Conservation (phyloP, 1,140 invertebrate species). For the Magallana gigas region DNA sequence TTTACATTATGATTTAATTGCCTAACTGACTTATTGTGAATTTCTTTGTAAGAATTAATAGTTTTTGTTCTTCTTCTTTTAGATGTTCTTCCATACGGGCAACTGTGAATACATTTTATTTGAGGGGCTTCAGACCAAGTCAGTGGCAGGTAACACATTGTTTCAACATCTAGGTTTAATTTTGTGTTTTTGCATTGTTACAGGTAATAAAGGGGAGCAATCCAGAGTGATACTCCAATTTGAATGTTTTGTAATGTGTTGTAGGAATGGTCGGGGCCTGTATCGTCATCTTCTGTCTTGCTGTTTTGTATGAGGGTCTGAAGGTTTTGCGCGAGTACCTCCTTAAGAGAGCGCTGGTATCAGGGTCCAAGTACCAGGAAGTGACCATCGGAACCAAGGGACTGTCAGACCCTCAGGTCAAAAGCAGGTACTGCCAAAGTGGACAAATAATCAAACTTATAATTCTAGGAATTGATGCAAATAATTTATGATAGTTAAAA, state of each 20-base stretch:
- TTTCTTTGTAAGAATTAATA: too few relatives aligned
- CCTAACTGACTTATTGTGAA: too few relatives aligned
- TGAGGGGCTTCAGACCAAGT: constrained; percentile 52
- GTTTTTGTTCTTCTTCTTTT: constrained; percentile 53
- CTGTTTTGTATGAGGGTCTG: constrained; percentile 92
- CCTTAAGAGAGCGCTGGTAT: constrained; percentile 56
- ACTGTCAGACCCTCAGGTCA: not conserved
- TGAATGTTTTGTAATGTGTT: constrained; percentile 38
- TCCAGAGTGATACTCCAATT: too few relatives aligned
- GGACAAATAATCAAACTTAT: too few relatives aligned
- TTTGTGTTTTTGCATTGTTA: too few relatives aligned
- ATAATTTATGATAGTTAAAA: too few relatives aligned
- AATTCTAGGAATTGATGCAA: too few relatives aligned
- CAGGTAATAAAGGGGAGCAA: too few relatives aligned
- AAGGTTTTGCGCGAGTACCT: constrained; percentile 81
- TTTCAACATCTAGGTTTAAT: too few relatives aligned
- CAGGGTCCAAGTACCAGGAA: constrained; percentile 44
- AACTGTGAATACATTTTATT: constrained; percentile 77
- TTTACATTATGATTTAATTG: too few relatives aligned
- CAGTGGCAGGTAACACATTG: constrained; percentile 59
- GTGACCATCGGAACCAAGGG: constrained; percentile 11
- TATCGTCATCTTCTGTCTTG: constrained; percentile 91
- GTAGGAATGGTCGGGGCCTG: constrained; percentile 88
- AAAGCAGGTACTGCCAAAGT: not conserved
- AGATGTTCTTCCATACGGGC: constrained; percentile 90